A percentile compares a stretch with the other conserved stretches of the same genome.
phyloP scores from a whole-genome alignment of 2,113 vertebrate genomes.

The Boulengeromyrus knoepffleri region DNA sequence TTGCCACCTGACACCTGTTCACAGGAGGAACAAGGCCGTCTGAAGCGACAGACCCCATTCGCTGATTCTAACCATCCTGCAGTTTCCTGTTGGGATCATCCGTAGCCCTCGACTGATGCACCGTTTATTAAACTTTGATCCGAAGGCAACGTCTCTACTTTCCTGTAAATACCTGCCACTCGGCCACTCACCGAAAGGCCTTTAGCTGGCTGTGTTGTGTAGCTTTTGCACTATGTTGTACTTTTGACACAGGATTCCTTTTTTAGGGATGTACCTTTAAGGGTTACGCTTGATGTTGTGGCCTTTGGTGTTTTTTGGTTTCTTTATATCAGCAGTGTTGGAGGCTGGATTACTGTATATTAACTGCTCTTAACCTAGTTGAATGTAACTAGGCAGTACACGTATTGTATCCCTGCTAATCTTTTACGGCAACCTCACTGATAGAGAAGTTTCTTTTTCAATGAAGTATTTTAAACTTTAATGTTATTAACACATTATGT shows the following conservation, averaged over 20 bases:
- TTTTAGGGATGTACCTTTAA: conserved; percentile 6
- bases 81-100: conserved; percentile 28
- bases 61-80: not conserved
- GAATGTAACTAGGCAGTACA: not conserved
- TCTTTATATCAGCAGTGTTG: conserved; percentile 4
- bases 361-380: not conserved
- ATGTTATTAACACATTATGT: not conserved
- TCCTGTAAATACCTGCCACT: conserved; percentile 62
- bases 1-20: conserved; percentile 48
- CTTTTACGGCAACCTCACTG: not conserved
- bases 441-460: not conserved
- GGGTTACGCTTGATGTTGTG: conserved; percentile 1
- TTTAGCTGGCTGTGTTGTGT: not conserved
- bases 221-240: not conserved
- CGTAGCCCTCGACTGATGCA: conserved; percentile 37
- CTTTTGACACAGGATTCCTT: not conserved
- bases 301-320: conserved; percentile 7
- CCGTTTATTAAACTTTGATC: conserved; percentile 43
- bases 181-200: conserved; percentile 31
- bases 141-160: conserved; percentile 36
- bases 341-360: conserved; percentile 1
- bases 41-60: not conserved
- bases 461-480: not conserved
- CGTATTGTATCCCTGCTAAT: not conserved
- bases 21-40: conserved; percentile 25